These are phyloP conservation scores for Megalops atlanticus DNA, from an alignment of 2,113 vertebrate species.

Conservation along the genomic window DNA sequence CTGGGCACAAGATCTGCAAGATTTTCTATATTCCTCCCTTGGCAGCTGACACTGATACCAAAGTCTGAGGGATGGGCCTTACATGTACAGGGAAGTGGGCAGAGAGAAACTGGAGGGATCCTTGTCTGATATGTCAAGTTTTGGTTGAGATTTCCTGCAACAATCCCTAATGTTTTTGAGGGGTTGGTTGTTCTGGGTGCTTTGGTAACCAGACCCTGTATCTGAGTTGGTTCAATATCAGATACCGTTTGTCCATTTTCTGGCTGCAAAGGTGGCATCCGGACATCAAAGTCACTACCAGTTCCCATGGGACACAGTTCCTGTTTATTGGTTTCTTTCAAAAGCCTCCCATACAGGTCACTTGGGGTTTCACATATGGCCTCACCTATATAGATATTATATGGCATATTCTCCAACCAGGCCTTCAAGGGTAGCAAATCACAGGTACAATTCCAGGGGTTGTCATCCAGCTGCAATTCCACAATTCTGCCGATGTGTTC, in stretches of 20 bases:
- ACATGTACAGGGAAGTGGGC: constrained; percentile 87
- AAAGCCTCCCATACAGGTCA: constrained; percentile 90
- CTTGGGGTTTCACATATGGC: constrained; percentile 96
- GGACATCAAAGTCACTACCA: constrained; percentile 90
- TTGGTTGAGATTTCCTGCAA: constrained; percentile 89
- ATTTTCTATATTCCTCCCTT: constrained; percentile 88
- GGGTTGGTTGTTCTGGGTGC: constrained; percentile 89
- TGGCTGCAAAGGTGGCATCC: constrained; percentile 82
- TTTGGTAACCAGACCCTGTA: constrained; percentile 82
- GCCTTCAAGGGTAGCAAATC: constrained; percentile 94
- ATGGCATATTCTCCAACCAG: constrained; percentile 99
- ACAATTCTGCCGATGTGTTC: constrained; percentile 96
- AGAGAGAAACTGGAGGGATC: constrained; percentile 82
- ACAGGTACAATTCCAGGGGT: constrained; percentile 98
- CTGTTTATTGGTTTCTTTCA: constrained; percentile 96
- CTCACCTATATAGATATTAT: constrained; percentile 97
- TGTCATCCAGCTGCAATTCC: constrained; percentile 93
- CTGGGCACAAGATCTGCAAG: constrained; percentile 84
- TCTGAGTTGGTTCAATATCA: constrained; percentile 76
- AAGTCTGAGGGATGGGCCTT: constrained; percentile 94
- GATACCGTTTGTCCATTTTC: constrained; percentile 81
- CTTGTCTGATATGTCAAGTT: constrained; percentile 89
- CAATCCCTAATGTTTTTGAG: constrained; percentile 93
- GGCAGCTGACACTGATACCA: constrained; percentile 94
- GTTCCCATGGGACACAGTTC: constrained; percentile 95